Evolutionary conservation across 2,797 vertebrate species (phyloP), one percentile per base, ranked within the genome.

Genomic region (Rhinatrema bivittatum): DNA sequence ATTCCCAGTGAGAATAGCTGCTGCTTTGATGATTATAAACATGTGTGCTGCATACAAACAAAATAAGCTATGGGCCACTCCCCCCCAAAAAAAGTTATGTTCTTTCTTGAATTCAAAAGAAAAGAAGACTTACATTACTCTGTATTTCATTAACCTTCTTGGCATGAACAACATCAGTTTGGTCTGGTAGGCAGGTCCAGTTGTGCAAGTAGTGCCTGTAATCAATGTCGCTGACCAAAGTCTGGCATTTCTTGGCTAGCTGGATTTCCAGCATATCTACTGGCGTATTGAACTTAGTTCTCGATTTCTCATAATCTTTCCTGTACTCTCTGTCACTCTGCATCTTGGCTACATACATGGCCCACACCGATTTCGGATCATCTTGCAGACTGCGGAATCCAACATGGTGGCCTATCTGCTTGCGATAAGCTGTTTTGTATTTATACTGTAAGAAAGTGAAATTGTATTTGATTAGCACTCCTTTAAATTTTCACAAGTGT

Each of bases 321-420:
- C 90, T 95, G 60, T 98, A 98, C 38, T 91, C 87, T 33, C 78
- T 84, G 3, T 96, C 87, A n/a, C 94, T 97, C 72, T 96, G 93
- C 28, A 91, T 61, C 59, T 84, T 96, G 6, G 90, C 94, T 23
- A 95, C 71, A 15, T 89, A 54, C 91, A 98, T 97, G 47, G 91
- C 95, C 70, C 91, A 85, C 30, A 96, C 59, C 71, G 97, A 85
- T 53, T 95, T 85, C 3, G 95, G 95, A 39, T 98, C 95, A 1
- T 98, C 95, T 70, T 91, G 53, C 42, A 98, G 3, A 67, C 67
- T 94, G 47, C 85, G 91, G 79, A 81, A 78, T 23, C 94, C 94
- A 20, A 98, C 75, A 24, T 96, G 91, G 32, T 91, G 91, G 2
- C 94, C 94, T 21, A 71, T 85, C 20, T 90, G 83, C 66, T 94